Evolutionary conservation across 2,888 invertebrate species (phyloP).

Genomic region (Drosophila eohydei): DNA sequence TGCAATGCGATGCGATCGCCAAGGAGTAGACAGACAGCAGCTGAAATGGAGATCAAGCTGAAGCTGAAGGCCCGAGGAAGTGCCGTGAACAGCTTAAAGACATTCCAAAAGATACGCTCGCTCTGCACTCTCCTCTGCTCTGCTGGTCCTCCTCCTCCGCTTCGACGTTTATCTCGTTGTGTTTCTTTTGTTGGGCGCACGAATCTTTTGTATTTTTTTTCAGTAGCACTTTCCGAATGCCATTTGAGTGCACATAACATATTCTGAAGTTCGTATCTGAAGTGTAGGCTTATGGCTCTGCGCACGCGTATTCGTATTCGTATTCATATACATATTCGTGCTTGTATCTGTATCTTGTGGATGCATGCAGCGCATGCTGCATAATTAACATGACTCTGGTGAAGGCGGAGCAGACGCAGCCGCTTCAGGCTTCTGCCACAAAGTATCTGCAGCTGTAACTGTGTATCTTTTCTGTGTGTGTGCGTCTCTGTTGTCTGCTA

Average conservation of each 20-base stretch:
- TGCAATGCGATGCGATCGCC: conserved; percentile 43
- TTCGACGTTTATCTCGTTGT: conserved; percentile 38
- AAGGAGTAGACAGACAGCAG: conserved; percentile 6
- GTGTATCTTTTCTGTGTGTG: conserved; percentile 45
- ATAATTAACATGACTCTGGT: conserved; percentile 69
- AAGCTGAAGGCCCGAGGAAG: conserved; percentile 5
- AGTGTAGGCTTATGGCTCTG: conserved; percentile 56
- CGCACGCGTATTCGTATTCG: conserved; percentile 69
- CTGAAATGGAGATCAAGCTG: conserved; percentile 3
- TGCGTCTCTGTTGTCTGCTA: conserved; percentile 35
- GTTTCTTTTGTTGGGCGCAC: conserved; percentile 68
- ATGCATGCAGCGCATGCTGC: conserved; percentile 67
- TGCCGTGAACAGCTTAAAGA: conserved; percentile 48
- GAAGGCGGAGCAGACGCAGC: conserved; percentile 21
- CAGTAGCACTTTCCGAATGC: conserved; percentile 83
- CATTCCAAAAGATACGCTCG: conserved; percentile 46
- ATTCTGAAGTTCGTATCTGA: conserved; percentile 66
- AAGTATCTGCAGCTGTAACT: conserved; percentile 73
- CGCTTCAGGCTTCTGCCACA: conserved; percentile 26
- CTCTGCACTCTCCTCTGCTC: background rate
- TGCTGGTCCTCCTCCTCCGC: background rate
- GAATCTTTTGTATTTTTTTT: conserved; percentile 81
- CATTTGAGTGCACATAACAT: conserved; percentile 79
- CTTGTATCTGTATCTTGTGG: conserved; percentile 61
- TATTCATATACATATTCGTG: conserved; percentile 34